Base-by-base conservation (phyloP, 2,113 vertebrate genomes). In the Lycocorax pyrrhopterus region DNA sequence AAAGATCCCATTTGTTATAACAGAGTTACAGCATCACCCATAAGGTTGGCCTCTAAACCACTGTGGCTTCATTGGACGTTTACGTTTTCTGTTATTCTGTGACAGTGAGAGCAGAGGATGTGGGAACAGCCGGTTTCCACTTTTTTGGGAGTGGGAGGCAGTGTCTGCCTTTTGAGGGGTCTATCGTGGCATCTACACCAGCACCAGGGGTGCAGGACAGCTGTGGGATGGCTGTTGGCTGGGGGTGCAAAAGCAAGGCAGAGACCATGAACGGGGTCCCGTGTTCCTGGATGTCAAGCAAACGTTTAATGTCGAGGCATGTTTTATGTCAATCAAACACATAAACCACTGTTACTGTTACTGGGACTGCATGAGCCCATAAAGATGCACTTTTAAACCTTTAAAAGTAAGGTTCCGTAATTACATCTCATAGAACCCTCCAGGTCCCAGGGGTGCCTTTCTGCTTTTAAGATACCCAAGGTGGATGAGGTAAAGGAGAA, bases 261-360 rank as follows among this genome's bases (percentile, higher is more conserved):
- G n/a, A 81, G 27, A 73, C 35, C 33, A 32, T 1, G 2, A 86
- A 69, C 26, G 5, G 67, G 72, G n/a, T n/a, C n/a, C n/a, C n/a
- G n/a, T n/a, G n/a, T n/a, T 97, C 87, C 86, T 13, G 68, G 79
- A 80, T 4, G 52, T 78, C 0, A 37, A 96, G 95, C 89, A 96
- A 97, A 97, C 67, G 77, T 92, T 97, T 98, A 93, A 94, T 96
- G 94, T 84, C 5, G 17, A 91, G 79, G 96, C 95, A 97, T 98
- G 98, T 96, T 98, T 98, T 98, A 96, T 97, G 97, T 98, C 98
- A 98, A 98, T 98, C 97, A 98, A 97, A 96, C 96, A 97, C 97
- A 96, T 98, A 97, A 98, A 98, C 69, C 89, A 92, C 93, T 89
- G 94, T 97, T 97, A 94, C 94, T 93, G 93, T 97, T 97, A 95